A percentile compares a stretch with the other conserved stretches of the same genome.
Evolutionary conservation across 2,888 invertebrate species (phyloP).

Genomic region (Coleophora deauratella): DNA sequence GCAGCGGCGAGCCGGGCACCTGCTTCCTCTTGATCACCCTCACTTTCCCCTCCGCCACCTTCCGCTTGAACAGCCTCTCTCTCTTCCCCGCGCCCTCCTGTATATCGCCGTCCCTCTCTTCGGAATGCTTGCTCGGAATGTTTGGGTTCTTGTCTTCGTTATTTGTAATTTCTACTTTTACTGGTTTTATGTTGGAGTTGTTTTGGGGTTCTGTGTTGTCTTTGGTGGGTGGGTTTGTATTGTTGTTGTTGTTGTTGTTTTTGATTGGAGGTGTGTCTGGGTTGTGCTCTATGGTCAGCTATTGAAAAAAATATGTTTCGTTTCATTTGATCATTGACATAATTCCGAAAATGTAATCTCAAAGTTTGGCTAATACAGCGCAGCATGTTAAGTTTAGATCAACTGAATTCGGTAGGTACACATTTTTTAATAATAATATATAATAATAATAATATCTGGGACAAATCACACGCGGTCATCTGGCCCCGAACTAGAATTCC

Average conservation of each 20-base stretch:
- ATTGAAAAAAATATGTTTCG: slow-evolving; percentile 14
- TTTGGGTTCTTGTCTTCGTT: slow-evolving; percentile 25
- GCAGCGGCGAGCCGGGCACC: slow-evolving; percentile 46
- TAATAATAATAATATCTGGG: no score
- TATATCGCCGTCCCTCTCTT: slow-evolving; percentile 68
- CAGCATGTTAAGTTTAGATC: no score
- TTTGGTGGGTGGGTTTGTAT: slow-evolving; percentile 19
- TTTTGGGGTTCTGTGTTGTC: slow-evolving; percentile 19
- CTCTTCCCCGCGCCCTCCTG: slow-evolving; percentile 32
- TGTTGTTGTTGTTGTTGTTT: slow-evolving; percentile 21
- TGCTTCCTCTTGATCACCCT: slow-evolving; percentile 49
- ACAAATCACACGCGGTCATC: no score
- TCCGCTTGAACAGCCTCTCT: slow-evolving; percentile 62
- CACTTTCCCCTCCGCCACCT: slow-evolving; percentile 47
- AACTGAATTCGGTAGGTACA: no score
- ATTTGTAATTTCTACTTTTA: slow-evolving; percentile 62
- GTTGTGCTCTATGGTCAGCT: slow-evolving; percentile 93
- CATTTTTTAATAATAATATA: no score
- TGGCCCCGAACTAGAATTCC: no score
- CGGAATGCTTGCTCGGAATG: slow-evolving; percentile 23
- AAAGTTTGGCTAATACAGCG: no score
- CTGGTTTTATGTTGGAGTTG: slow-evolving; percentile 29
- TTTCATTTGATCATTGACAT: not conserved
- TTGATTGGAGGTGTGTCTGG: slow-evolving; percentile 79
- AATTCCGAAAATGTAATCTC: not conserved